These are phyloP conservation scores for Ceyx margarethae DNA, from an alignment of 2,113 vertebrate species.

Conservation along the genomic window DNA sequence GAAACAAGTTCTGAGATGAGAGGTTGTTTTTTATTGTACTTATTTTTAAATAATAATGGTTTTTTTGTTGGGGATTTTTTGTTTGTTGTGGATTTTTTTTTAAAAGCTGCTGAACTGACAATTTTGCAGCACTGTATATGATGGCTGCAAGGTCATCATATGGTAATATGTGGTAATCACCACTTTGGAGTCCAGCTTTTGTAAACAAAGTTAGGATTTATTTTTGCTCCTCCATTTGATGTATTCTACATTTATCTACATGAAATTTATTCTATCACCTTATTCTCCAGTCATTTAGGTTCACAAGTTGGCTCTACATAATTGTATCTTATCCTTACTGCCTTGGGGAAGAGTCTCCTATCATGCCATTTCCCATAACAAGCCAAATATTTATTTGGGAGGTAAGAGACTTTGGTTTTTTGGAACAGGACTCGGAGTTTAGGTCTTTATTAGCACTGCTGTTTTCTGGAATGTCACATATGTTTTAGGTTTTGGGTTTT, in stretches of 20 bases:
- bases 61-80: not conserved
- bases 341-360: not conserved
- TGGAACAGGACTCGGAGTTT: not conserved
- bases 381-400: not conserved
- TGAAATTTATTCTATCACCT: not conserved
- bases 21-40: not conserved
- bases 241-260: not conserved
- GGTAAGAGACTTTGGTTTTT: not conserved
- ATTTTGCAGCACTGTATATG: not conserved
- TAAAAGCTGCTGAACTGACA: not conserved
- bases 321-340: not conserved
- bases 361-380: not conserved
- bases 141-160: not conserved
- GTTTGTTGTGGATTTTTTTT: not conserved
- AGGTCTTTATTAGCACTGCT: not conserved
- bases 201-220: not conserved
- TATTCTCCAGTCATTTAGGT: not conserved
- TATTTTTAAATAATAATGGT: not conserved
- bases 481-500: not conserved
- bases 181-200: not conserved
- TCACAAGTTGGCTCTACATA: not conserved
- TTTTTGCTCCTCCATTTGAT: not conserved
- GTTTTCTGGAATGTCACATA: not conserved
- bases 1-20: not conserved
- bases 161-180: not conserved